phyloP scores from a whole-genome alignment of 1,140 invertebrate species.

The Aphelenchoides avenae region DNA sequence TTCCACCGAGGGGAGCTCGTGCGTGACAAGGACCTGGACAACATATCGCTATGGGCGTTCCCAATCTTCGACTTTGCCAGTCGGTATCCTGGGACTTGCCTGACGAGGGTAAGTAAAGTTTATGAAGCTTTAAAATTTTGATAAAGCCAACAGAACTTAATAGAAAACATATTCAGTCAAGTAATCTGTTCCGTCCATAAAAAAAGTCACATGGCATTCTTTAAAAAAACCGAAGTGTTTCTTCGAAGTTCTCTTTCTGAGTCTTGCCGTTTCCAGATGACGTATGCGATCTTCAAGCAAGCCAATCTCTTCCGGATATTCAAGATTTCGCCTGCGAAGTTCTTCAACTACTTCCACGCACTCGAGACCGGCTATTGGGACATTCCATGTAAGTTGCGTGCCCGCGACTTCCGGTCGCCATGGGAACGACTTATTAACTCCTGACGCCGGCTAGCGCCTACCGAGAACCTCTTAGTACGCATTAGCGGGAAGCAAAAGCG shows the following conservation, averaged over 20 bases:
- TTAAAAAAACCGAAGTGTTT: too few relatives aligned
- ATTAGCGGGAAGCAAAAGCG: too few relatives aligned
- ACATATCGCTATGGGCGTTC: constrained; percentile 65
- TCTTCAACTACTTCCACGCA: constrained; percentile 68
- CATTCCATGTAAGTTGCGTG: constrained; percentile 67
- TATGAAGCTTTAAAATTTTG: too few relatives aligned
- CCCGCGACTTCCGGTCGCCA: too few relatives aligned
- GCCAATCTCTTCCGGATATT: constrained; percentile 68
- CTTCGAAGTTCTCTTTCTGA: neutral
- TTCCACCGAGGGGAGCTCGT: constrained; percentile 39
- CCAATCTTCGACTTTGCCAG: constrained; percentile 66
- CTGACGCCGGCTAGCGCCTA: too few relatives aligned
- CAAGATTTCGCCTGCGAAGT: constrained; percentile 66
- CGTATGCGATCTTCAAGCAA: constrained; percentile 67
- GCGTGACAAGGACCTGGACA: constrained; percentile 45
- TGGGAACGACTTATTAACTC: too few relatives aligned
- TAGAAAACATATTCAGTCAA: too few relatives aligned
- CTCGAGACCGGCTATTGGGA: constrained; percentile 68
- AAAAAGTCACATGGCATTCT: constrained; percentile 1
- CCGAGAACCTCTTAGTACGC: too few relatives aligned
- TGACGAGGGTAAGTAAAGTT: constrained; percentile 63
- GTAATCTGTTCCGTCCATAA: too few relatives aligned
- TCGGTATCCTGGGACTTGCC: constrained; percentile 61
- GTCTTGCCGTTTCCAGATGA: constrained; percentile 62
- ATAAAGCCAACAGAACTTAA: constrained; percentile 7